phyloP scores from a whole-genome alignment of 1,140 invertebrate genomes.

The Homarus americanus region DNA sequence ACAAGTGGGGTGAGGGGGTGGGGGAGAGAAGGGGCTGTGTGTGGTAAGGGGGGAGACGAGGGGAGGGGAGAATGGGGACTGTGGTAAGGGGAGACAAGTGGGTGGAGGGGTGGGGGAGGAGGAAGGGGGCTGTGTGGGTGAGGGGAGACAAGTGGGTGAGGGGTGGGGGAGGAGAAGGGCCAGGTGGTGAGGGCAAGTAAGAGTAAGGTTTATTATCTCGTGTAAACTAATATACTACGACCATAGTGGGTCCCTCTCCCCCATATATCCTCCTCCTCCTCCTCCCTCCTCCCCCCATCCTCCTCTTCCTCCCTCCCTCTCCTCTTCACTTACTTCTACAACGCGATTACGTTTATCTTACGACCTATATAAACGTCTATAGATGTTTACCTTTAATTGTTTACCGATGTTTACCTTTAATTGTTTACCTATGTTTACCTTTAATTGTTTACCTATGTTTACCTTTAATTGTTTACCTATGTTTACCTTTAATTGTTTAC shows the following conservation, averaged over 20 bases:
- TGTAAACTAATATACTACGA: slow-evolving; percentile 39
- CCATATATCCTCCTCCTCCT: slow-evolving; percentile 9
- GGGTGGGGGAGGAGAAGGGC: not conserved
- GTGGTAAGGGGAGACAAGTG: not conserved
- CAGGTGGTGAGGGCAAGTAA: too few relatives aligned
- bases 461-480: too few relatives aligned
- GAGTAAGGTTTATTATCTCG: slow-evolving; percentile 42
- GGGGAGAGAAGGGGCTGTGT: not conserved
- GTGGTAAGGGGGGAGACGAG: too few relatives aligned
- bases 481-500: too few relatives aligned
- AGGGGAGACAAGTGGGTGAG: not conserved
- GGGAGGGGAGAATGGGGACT: too few relatives aligned
- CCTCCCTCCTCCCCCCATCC: not conserved
- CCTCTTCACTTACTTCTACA: not conserved
- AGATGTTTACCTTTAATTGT: too few relatives aligned
- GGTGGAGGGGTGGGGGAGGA: not conserved
- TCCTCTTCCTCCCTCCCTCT: not conserved
- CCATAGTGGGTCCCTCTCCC: slow-evolving; percentile 7
- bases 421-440: too few relatives aligned
- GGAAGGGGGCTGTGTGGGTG: too few relatives aligned
- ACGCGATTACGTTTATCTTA: not conserved
- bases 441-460: too few relatives aligned
- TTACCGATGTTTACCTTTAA: too few relatives aligned
- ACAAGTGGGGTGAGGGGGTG: not conserved
- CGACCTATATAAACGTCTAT: not conserved